Base-by-base conservation (phyloP, 2,888 invertebrate genomes). In the Drosophila siamana region DNA sequence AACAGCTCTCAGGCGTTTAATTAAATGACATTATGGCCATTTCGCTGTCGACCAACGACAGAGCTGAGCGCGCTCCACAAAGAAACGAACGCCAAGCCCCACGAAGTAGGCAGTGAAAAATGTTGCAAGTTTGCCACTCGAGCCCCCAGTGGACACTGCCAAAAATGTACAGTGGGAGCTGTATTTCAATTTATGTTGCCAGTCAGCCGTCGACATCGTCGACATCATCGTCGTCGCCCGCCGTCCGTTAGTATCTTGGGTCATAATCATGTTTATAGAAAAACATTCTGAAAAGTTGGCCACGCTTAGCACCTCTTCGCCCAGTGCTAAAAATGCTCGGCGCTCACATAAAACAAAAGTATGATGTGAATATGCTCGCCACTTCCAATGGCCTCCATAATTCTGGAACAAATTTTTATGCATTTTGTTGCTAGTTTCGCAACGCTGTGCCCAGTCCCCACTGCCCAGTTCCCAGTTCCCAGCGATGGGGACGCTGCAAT, bases 1-100 rank as follows among this genome's bases (percentile, higher is more conserved):
- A 86, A 88, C 88, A 76, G 85, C 85, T 88, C 88, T 88, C 86
- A 76, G 75, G 86, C 87, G 86, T 86, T 86, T 88, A 86, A 86
- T 86, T 86, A 86, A 86, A 86, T 86, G 86, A 88, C 87, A 86
- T 88, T 88, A 86, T 88, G 88, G 84, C 80, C 72, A 69, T 71
- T 80, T 72, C 70, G 76, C 76, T 60, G 62, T 63, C 43, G 65
- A 44, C 62, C 68, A 61, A 60, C 66, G 52, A 65, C 33, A 33
- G 60, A 55, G 59, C 11, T 8, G 13, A 54, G 46, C 73, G 26
- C n/a, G n/a, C n/a, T n/a, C n/a, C n/a, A n/a, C n/a, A n/a, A n/a
- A n/a, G n/a, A n/a, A n/a, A n/a, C n/a, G n/a, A n/a, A n/a, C n/a
- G 5, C 33, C 50, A 11, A 55, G 67, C 70, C 50, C 33, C 47